Evolutionary conservation across 2,113 vertebrate genomes (phyloP), one percentile per base, ranked within the genome.

Genomic region (Zonotrichia leucophrys): DNA sequence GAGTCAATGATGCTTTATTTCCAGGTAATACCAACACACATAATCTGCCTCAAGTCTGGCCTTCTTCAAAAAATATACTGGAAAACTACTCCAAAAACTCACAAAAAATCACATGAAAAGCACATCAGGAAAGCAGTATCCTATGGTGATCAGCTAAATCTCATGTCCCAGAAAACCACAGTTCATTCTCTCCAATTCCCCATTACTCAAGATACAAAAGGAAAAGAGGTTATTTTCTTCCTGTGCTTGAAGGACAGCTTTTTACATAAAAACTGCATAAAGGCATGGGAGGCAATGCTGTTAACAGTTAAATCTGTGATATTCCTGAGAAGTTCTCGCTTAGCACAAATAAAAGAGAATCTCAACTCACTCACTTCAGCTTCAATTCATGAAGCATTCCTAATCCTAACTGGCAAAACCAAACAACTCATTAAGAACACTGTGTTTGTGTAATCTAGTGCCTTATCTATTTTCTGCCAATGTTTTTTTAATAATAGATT

Each of bases 181-280:
- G 81, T 22, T 69, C 35, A 46, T 58, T 87, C 69, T 89, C 81
- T 82, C 63, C 80, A 91, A 85, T 88, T 58, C 72, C 56, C 64
- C 63, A 62, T 49, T 77, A 88, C 35, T 88, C 83, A 83, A 93
- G 31, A 70, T 12, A 80, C 58, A 88, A 83, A 62, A 91, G 76
- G 59, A 84, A 70, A 79, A 87, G 75, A 77, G 19, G 30, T 37
- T 95, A 10, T 82, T 67, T 92, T 80, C 81, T 85, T 52, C 78
- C 64, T 52, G 27, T 50, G 52, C 89, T 80, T 76, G 79, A 88
- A 69, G 75, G 59, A 80, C 47, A 90, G 78, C 58, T 88, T 95
- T 96, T 93, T 77, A 91, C 68, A 91, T 63, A 95, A 96, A 92
- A 91, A 83, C 68, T 81, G 42, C 52, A 78, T n/a, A 77, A 81